Conservation (phyloP, 2,113 vertebrate genomes). For the Triplophysa siluroides region DNA sequence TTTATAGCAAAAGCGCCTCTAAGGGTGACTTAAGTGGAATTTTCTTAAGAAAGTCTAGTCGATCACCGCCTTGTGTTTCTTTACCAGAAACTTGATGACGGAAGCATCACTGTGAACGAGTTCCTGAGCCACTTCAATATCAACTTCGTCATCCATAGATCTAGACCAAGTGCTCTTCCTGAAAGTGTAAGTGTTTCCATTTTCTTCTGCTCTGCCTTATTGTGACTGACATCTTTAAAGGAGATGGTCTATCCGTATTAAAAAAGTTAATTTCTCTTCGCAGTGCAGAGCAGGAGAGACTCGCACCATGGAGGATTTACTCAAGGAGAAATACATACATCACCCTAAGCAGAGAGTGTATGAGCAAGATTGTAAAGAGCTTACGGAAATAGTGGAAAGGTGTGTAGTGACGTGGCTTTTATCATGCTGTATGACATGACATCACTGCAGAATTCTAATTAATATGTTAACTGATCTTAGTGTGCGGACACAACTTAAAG, state of each 20-base stretch:
- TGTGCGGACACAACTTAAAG: not conserved
- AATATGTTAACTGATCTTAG: not conserved
- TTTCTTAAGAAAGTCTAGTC: not conserved
- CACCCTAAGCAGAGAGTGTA: conserved; percentile 84
- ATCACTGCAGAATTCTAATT: not conserved
- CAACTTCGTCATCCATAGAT: conserved; percentile 85
- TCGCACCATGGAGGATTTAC: conserved; percentile 70
- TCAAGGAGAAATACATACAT: conserved; percentile 79
- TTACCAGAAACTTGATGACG: conserved; percentile 83
- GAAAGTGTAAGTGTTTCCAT: conserved; percentile 71
- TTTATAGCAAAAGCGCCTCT: too few species aligned
- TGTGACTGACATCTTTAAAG: not conserved
- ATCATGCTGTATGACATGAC: not conserved
- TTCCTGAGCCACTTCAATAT: conserved; percentile 89
- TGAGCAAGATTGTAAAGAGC: conserved; percentile 76
- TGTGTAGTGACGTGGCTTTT: conserved; percentile 59
- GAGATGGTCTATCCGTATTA: not conserved
- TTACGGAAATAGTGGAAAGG: conserved; percentile 79
- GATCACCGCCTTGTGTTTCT: conserved; percentile 31
- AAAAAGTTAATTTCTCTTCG: conserved; percentile 24
- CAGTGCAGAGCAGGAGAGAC: conserved; percentile 72
- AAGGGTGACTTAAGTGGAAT: too few species aligned
- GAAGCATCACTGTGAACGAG: conserved; percentile 83
- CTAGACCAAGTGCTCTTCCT: conserved; percentile 84
- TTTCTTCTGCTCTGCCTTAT: not conserved